Conservation (phyloP, 2,888 invertebrate species). For the Erannis defoliaria region DNA sequence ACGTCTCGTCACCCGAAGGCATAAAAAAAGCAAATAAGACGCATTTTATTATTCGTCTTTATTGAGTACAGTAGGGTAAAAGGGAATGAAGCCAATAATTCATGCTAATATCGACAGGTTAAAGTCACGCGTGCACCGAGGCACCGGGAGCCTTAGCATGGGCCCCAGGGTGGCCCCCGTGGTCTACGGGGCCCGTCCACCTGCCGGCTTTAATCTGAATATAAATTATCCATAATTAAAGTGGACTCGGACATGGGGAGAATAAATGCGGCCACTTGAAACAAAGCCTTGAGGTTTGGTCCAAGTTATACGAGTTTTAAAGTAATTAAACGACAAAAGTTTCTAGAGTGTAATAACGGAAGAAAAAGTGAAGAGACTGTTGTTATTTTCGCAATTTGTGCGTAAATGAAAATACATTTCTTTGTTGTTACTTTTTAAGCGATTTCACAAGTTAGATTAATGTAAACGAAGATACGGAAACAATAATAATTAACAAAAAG, state of each 20-base stretch:
- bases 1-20: too few species aligned
- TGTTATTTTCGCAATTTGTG: slow-evolving; percentile 13
- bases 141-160: background rate
- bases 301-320: slow-evolving; percentile 43
- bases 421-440: slow-evolving; percentile 19
- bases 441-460: background rate
- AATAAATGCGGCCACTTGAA: slow-evolving; percentile 85
- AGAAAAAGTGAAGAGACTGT: slow-evolving; percentile 9
- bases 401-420: slow-evolving; percentile 24
- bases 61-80: background rate
- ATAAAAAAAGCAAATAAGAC: too few species aligned
- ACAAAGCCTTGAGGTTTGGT: slow-evolving; percentile 69
- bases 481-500: too few species aligned
- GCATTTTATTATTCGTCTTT: background rate
- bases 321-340: slow-evolving; percentile 21
- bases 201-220: slow-evolving; percentile 84
- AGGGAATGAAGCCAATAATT: background rate
- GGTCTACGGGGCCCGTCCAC: slow-evolving; percentile 53
- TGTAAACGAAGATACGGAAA: background rate
- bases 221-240: slow-evolving; percentile 86
- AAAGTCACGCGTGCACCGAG: slow-evolving; percentile 16
- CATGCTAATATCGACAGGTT: slow-evolving; percentile 1
- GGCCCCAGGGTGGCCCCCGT: slow-evolving; percentile 6
- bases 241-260: slow-evolving; percentile 81
- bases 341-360: slow-evolving; percentile 10